These are phyloP conservation scores for Lysandra coridon DNA, from an alignment of 2,888 invertebrate genomes.

Conservation along the genomic window DNA sequence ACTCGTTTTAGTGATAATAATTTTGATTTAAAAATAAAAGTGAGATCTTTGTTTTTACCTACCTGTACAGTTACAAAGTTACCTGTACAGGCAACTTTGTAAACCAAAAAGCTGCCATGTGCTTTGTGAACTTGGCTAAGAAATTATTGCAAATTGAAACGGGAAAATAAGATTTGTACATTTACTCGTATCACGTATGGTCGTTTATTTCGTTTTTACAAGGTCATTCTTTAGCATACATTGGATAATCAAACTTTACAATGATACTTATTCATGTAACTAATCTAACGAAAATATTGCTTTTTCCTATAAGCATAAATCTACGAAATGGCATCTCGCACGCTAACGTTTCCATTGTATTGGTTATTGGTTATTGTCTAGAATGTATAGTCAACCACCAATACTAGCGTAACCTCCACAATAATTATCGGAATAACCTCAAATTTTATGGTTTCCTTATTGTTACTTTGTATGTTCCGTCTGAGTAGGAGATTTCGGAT, in stretches of 20 bases:
- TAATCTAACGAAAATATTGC: background rate
- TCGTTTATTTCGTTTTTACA: background rate
- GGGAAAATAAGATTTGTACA: too few relatives aligned
- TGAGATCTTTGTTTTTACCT: too few relatives aligned
- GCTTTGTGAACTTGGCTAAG: too few relatives aligned
- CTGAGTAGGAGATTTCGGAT: background rate
- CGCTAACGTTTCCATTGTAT: conserved; percentile 21
- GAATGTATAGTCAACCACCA: background rate
- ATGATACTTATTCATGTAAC: background rate
- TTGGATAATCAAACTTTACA: background rate
- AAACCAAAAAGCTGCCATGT: too few relatives aligned
- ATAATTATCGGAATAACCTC: background rate
- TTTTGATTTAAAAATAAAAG: too few relatives aligned
- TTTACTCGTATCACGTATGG: too few relatives aligned
- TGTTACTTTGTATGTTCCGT: conserved; percentile 4
- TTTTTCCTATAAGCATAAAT: background rate
- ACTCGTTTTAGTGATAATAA: background rate
- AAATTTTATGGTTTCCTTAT: conserved; percentile 24
- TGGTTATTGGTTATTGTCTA: conserved; percentile 27
- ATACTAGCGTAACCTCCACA: background rate
- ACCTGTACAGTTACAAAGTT: too few relatives aligned
- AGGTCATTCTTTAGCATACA: background rate
- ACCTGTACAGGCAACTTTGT: too few relatives aligned
- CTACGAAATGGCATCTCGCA: background rate
- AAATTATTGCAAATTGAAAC: too few relatives aligned